phyloP scores from a whole-genome alignment of 1,140 invertebrate species.

The Zeugodacus cucurbitae region DNA sequence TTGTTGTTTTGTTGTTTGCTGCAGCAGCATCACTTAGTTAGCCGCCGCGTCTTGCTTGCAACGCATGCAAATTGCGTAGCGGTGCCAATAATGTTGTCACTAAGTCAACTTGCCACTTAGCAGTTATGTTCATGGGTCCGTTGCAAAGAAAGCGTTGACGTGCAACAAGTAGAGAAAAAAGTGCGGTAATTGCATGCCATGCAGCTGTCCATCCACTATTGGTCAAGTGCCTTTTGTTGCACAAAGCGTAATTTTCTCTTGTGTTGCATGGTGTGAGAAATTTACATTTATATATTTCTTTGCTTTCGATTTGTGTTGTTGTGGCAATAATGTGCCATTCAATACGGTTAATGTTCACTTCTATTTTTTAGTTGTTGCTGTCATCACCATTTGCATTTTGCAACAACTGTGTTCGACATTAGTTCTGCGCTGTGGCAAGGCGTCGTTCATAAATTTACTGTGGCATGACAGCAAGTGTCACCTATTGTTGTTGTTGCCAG shows the following conservation, averaged over 20 bases:
- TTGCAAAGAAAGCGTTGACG: neutral
- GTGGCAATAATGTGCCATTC: neutral
- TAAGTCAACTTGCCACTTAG: neutral
- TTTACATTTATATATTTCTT: neutral
- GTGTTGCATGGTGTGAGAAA: constrained; percentile 10
- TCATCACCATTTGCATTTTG: neutral
- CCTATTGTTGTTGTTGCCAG: neutral
- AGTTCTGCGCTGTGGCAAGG: neutral
- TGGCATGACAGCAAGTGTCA: neutral
- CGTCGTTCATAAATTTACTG: neutral
- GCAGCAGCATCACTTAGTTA: neutral
- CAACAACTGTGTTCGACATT: neutral
- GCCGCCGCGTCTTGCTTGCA: neutral
- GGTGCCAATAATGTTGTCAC: neutral
- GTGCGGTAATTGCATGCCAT: neutral
- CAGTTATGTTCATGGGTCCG: neutral
- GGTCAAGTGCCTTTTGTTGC: neutral
- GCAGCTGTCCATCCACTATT: neutral
- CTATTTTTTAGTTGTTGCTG: no score
- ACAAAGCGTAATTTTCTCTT: neutral
- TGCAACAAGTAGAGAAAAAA: neutral
- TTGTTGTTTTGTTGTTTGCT: neutral
- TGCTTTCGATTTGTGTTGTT: neutral
- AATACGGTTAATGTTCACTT: no score
- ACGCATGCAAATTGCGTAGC: neutral